Evolutionary conservation across 2,113 vertebrate species (phyloP), one percentile per base, ranked within the genome.

Genomic region (Cephalopholis sonnerati): DNA sequence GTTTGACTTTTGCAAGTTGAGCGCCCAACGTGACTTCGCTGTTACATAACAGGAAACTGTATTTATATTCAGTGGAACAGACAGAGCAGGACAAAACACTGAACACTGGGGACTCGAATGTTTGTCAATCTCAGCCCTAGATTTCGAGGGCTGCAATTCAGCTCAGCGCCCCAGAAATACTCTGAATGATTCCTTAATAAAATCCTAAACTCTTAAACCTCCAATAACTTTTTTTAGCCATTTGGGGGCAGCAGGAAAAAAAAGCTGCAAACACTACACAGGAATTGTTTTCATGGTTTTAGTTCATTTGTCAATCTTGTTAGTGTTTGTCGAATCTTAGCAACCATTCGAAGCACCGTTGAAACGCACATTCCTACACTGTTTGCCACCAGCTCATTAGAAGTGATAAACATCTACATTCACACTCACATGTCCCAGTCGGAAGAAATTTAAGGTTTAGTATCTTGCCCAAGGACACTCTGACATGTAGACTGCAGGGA

Each of bases 1-100:
- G 48, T 80, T 59, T 82, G 74, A 77, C 73, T 80, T 83, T 71
- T 79, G 54, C 70, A 59, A 58, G 69, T 44, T 9, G 50, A 58
- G 18, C 46, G 24, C 51, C 62, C 44, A 70, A n/a, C 67, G 5
- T 0, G 2, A 46, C 44, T 27, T 46, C n/a, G 46, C n/a, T 4
- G 16, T 48, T 18, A n/a, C 13, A 39, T 61, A 12, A 46, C 12
- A 25, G 46, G 36, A 27, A 39, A 41, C 4, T 55, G 10, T 16
- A n/a, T 74, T 69, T 69, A 39, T 58, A 57, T 39, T 41, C 18
- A 73, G 29, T 53, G 3, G 1, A 58, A 18, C 12, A 44, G 18
- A 39, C 2, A 7, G 25, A 39, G 58, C 27, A 12, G 9, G 24
- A 17, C 20, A 41, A 27, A 54, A 61, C 69, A 61, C 11, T 3